These are phyloP conservation scores for Hoplodrina ambigua DNA, from an alignment of 2,888 invertebrate species.

Conservation along the genomic window DNA sequence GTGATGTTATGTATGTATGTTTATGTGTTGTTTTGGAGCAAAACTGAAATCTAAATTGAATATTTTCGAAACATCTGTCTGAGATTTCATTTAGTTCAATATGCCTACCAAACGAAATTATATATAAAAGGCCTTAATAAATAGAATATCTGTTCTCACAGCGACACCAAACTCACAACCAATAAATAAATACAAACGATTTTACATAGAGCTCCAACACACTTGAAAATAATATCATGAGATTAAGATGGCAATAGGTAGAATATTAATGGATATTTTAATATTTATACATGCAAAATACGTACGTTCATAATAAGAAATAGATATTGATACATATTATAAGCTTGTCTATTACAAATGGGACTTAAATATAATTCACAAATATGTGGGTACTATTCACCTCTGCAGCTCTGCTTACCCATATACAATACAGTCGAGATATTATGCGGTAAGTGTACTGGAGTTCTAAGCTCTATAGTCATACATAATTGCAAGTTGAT, in stretches of 20 bases:
- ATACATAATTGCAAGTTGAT: constrained; percentile 16
- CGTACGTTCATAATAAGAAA: too few relatives aligned
- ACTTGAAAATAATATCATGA: neutral
- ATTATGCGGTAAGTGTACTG: constrained; percentile 5
- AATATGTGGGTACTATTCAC: neutral
- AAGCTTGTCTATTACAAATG: too few relatives aligned
- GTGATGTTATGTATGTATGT: too few relatives aligned
- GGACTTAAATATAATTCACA: neutral
- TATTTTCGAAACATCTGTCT: neutral
- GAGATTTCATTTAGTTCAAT: constrained; percentile 26
- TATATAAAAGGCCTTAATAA: constrained; percentile 30
- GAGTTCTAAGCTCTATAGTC: constrained; percentile 23
- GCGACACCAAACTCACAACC: constrained; percentile 54
- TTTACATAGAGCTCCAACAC: constrained; percentile 36
- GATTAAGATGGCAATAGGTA: too few relatives aligned
- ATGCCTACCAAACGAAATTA: constrained; percentile 48
- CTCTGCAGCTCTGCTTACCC: neutral
- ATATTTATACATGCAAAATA: too few relatives aligned
- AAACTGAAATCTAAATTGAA: neutral
- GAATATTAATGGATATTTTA: too few relatives aligned
- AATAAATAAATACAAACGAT: constrained; percentile 42
- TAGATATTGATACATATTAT: too few relatives aligned
- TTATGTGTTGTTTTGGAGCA: too few relatives aligned
- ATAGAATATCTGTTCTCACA: constrained; percentile 45
- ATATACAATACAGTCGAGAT: neutral